Percentiles rank a stretch among this genome's conserved stretches.
These are phyloP conservation scores for Heteromormyrus szaboi DNA, from an alignment of 2,797 vertebrate species.

Conservation along the genomic window DNA sequence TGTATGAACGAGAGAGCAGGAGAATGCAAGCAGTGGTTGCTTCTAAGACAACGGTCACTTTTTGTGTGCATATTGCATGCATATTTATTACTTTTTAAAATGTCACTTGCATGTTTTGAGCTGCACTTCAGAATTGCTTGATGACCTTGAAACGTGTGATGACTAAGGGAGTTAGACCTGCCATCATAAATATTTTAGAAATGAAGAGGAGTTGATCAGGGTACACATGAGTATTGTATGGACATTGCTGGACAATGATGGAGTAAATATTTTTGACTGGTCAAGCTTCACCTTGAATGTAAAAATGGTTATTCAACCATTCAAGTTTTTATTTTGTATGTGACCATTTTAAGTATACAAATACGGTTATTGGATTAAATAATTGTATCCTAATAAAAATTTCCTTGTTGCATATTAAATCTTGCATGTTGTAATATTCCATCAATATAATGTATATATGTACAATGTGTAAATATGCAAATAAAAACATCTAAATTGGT, in stretches of 20 bases:
- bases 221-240: background rate
- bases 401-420: conserved; percentile 39
- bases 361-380: conserved; percentile 42
- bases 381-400: conserved; percentile 36
- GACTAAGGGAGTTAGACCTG: background rate
- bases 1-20: background rate
- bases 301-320: background rate
- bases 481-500: conserved; percentile 26
- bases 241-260: conserved; percentile 7
- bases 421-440: conserved; percentile 53
- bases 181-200: background rate
- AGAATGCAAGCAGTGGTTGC: background rate
- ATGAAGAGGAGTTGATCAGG: background rate
- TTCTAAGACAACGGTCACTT: background rate
- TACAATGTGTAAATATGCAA: conserved; percentile 45
- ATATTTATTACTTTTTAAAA: background rate
- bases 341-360: conserved; percentile 39
- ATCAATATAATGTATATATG: conserved; percentile 52
- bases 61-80: background rate
- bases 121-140: conserved; percentile 25
- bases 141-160: background rate
- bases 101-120: background rate
- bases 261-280: background rate
- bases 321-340: conserved; percentile 40
- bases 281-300: background rate